Evolutionary conservation across 2,113 vertebrate genomes (phyloP), one percentile per base, ranked within the genome.

Genomic region (Pholis gunnellus): DNA sequence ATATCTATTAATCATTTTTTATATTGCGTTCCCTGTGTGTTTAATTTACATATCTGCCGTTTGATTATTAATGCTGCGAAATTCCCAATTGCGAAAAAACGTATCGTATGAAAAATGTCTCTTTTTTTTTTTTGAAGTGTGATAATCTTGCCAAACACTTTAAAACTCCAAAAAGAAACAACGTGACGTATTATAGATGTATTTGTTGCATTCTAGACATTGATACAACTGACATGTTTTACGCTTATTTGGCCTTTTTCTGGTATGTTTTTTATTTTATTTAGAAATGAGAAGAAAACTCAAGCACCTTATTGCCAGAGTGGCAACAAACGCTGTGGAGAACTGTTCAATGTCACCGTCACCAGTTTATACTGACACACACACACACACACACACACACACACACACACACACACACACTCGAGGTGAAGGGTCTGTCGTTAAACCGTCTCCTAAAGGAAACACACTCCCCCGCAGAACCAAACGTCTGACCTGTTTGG

Each of bases 271-370:
- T 40, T 14, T 61, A 34, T 6, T 34, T 34, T 34, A 34, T 34
- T 34, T 34, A 6, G 34, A 61, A 40, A 1, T 40, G 22, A 64
- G 31, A 84, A 29, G n/a, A 73, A 61, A 61, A 48, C 15, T 27
- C 14, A 18, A 78, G 90, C 87, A 88, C 88, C 84, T 92, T 90
- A 78, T 57, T 25, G 25, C 44, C 50, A 54, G 57, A 29, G 25
- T 22, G 54, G 71, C 38, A 13, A 61, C 46, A 78, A 59, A 20
- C 29, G 25, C 59, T 22, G 81, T 31, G 38, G 22, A 64, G 75
- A 80, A 54, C 40, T 42, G 76, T 69, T 85, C 29, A 48, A 10
- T 27, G 61, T 82, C 56, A 18, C 29, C 60, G 64, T 64, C 50
- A 29, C 52, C 27, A 14, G 50, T 68, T 67, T 66, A 22, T 78